phyloP scores from a whole-genome alignment of 2,888 invertebrate genomes.

The Drosophila siamana region DNA sequence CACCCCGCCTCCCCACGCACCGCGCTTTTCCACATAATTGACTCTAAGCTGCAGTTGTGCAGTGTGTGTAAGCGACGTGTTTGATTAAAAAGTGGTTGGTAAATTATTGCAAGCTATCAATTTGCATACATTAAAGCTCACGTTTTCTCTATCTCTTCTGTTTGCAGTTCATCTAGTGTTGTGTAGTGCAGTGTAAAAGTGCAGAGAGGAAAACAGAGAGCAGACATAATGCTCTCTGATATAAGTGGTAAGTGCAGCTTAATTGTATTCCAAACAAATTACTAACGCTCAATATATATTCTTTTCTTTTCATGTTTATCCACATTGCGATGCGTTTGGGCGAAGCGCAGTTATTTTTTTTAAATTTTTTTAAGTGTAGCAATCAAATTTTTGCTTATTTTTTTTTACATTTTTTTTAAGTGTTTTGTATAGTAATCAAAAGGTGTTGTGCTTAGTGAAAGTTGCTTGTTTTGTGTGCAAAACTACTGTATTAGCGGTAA shows the following conservation, averaged over 20 bases:
- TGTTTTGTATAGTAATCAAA: neutral
- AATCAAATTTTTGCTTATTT: neutral
- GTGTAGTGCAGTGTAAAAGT: neutral
- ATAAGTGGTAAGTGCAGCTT: neutral
- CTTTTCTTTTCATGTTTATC: neutral
- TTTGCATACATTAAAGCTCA: conserved; percentile 2
- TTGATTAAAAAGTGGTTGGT: conserved; percentile 19
- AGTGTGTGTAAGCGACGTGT: neutral
- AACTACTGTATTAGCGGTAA: neutral
- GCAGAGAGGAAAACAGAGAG: neutral
- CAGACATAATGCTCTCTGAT: neutral
- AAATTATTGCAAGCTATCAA: conserved; percentile 2
- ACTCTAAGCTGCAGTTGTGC: conserved; percentile 8
- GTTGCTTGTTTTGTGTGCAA: too few relatives aligned
- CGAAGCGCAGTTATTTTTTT: neutral
- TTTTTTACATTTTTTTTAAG: neutral
- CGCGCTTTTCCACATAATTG: neutral
- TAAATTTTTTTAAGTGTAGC: neutral
- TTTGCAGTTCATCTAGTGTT: neutral
- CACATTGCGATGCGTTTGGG: neutral
- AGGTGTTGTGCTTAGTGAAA: too few relatives aligned
- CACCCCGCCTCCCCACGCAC: neutral
- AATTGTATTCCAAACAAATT: neutral
- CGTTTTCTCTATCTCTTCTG: neutral
- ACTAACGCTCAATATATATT: neutral